phyloP scores from a whole-genome alignment of 2,888 invertebrate genomes.

The Blera fallax region DNA sequence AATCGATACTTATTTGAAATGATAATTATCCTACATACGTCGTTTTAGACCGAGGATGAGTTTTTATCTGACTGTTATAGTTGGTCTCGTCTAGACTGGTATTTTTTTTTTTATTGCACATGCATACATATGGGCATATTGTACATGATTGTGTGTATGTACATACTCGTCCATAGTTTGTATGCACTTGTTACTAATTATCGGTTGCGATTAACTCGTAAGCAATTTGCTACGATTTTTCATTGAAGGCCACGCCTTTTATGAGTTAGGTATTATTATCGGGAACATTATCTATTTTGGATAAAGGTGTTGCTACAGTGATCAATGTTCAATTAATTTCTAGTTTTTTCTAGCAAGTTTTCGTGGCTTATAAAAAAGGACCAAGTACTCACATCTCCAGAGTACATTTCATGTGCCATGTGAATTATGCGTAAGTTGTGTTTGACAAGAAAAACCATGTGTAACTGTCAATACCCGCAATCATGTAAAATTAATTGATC shows the following conservation, averaged over 20 bases:
- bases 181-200: background rate
- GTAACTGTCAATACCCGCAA: background rate
- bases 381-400: background rate
- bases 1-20: conserved; percentile 37
- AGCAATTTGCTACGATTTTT: conserved; percentile 39
- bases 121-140: background rate
- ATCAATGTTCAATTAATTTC: too few relatives aligned
- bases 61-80: conserved; percentile 21
- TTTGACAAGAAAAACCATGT: background rate
- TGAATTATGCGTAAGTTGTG: background rate
- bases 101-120: conserved; percentile 11
- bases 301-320: too few relatives aligned
- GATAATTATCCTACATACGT: conserved; percentile 12
- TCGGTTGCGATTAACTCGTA: conserved; percentile 24
- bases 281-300: background rate
- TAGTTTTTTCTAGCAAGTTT: background rate
- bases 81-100: conserved; percentile 30
- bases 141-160: background rate
- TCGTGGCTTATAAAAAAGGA: background rate
- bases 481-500: background rate
- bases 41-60: conserved; percentile 4
- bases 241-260: conserved; percentile 34
- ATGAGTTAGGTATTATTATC: background rate
- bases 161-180: too few relatives aligned
- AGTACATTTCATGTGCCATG: background rate